phyloP scores from a whole-genome alignment of 1,140 invertebrate species.

The Drosophila biarmipes region DNA sequence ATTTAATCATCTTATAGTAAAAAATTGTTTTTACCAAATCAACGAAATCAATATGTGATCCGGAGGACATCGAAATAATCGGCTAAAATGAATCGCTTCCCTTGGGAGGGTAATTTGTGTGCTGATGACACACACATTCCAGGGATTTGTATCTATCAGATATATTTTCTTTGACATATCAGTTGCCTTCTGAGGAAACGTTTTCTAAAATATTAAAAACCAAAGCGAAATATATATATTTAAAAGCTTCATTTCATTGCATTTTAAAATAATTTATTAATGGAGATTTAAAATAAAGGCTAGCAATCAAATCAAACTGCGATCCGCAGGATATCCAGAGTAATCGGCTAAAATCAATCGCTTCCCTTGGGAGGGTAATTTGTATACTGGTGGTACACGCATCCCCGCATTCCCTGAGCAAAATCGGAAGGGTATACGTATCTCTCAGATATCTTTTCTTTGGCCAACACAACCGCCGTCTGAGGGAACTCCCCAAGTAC shows the following conservation, averaged over 20 bases:
- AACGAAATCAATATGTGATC: conserved; percentile 23
- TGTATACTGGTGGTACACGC: conserved; percentile 23
- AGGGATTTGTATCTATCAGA: conserved; percentile 12
- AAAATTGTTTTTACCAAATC: background rate
- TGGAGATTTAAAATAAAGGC: background rate
- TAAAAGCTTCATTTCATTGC: background rate
- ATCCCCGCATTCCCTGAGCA: background rate
- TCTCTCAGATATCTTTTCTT: conserved; percentile 16
- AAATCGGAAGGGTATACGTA: conserved; percentile 15
- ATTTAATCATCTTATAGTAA: too few species aligned
- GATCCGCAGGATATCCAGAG: conserved; percentile 13
- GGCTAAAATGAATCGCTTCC: conserved; percentile 25
- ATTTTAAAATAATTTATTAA: background rate
- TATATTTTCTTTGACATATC: conserved; percentile 23
- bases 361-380: conserved; percentile 32
- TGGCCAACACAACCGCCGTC: conserved; percentile 36
- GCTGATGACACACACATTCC: conserved; percentile 10
- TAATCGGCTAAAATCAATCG: conserved; percentile 32
- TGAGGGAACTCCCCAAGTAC: conserved; percentile 64
- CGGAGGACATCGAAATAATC: conserved; percentile 17
- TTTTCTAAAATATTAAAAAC: too few species aligned
- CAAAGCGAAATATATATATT: too few species aligned
- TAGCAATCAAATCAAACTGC: conserved; percentile 17
- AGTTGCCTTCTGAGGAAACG: conserved; percentile 37
- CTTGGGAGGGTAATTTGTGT: conserved; percentile 35